Percentiles rank a stretch among this genome's conserved stretches.
Evolutionary conservation across 1,140 invertebrate species (phyloP).

Genomic region (Odontomachus brunneus): DNA sequence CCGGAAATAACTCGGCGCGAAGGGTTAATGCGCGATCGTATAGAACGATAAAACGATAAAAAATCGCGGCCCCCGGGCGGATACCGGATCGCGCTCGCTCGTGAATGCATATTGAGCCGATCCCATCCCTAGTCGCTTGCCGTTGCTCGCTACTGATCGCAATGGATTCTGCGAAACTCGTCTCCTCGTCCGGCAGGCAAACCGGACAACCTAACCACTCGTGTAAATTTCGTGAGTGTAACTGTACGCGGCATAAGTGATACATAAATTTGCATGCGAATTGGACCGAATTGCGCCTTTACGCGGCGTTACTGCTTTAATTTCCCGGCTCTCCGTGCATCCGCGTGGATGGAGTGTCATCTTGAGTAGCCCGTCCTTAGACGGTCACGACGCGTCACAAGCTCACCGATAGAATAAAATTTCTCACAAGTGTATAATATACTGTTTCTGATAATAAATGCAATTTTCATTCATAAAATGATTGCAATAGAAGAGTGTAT

Average conservation of each 20-base stretch:
- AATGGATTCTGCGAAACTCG: constrained; percentile 32
- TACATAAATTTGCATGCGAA: constrained; percentile 54
- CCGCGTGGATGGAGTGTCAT: neutral
- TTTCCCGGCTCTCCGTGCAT: neutral
- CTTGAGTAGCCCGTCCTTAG: neutral
- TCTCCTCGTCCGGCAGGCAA: neutral
- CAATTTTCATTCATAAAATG: no score
- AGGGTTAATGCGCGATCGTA: neutral
- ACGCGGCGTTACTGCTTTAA: constrained; percentile 23
- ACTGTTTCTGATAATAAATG: no score
- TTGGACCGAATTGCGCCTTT: constrained; percentile 8
- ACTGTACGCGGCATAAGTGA: constrained; percentile 41
- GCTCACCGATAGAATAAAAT: no score
- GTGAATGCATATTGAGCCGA: neutral
- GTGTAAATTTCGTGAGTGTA: constrained; percentile 17
- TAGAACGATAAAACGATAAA: neutral
- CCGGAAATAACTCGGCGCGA: no score
- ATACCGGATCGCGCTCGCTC: neutral
- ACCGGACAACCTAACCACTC: neutral
- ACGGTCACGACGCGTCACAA: neutral
- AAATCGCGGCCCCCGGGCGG: neutral
- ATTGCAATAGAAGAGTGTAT: no score
- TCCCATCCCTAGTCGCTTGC: neutral
- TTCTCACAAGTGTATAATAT: no score
- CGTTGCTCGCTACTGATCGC: neutral